These are phyloP conservation scores for Lycocorax pyrrhopterus DNA, from an alignment of 2,113 vertebrate genomes.

Conservation along the genomic window DNA sequence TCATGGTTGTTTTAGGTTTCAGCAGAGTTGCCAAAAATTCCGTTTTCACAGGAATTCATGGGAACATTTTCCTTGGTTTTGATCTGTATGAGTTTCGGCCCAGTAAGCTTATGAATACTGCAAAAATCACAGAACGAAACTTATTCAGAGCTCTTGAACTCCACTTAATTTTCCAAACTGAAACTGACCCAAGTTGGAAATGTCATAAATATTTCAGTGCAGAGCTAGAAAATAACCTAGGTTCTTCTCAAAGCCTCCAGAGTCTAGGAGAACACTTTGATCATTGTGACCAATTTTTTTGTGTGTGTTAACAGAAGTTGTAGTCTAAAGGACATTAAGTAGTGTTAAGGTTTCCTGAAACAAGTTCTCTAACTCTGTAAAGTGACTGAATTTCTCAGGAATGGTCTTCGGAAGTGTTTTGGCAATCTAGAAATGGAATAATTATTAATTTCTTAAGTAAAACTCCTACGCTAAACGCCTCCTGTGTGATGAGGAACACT, in stretches of 20 bases:
- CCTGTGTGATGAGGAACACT: neutral
- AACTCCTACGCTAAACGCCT: neutral
- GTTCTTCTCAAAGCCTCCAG: neutral
- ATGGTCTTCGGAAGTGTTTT: neutral
- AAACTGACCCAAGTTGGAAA: neutral
- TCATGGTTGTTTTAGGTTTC: constrained; percentile 22
- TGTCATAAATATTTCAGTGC: neutral
- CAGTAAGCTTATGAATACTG: neutral
- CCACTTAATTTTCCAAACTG: neutral
- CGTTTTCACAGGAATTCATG: neutral
- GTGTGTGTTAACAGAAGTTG: neutral
- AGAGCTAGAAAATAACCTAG: neutral
- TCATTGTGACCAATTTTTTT: neutral
- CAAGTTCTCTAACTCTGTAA: neutral
- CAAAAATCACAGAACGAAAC: neutral
- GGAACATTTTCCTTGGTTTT: constrained; percentile 30
- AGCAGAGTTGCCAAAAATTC: constrained; percentile 23
- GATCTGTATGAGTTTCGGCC: neutral
- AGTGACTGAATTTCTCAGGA: neutral
- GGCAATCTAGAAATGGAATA: neutral
- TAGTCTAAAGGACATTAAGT: neutral
- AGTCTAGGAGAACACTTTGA: neutral
- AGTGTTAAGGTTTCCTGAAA: neutral
- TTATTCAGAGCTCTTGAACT: neutral
- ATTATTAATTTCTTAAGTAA: neutral